Evolutionary conservation across 2,797 vertebrate species (phyloP), one percentile per base, ranked within the genome.

Genomic region (Mallotus villosus): DNA sequence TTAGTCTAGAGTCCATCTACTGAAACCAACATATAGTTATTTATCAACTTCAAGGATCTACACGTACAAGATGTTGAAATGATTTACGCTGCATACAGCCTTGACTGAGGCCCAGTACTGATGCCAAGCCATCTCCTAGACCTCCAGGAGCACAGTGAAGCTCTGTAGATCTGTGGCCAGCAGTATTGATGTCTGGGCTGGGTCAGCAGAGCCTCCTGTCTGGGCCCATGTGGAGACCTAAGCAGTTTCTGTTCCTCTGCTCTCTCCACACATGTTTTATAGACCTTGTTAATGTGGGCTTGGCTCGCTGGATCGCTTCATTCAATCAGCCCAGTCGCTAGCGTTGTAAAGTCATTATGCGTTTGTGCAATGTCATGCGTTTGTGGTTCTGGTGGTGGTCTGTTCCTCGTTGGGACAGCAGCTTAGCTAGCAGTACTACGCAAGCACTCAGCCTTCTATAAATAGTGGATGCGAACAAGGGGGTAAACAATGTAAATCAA

Each of bases 281-380:
- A 82, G 85, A 79, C 83, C 84, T 85, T 82, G 85, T 79, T 88
- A 89, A 88, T 89, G 85, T 83, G 76, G 78, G 84, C 87, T 72
- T 82, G 89, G 86, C 72, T 78, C 82, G 76, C 81, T 69, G 76
- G 82, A 86, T 81, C 78, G 67, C 84, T 84, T 86, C 81, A 89
- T 89, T 89, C 84, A 88, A 89, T 90, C 88, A 89, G 78, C 85
- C 86, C 69, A 78, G 79, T 82, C 82, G 49, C 82, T 76, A 46
- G 82, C 87, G 84, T 84, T 83, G 81, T 89, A 82, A 90, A 90
- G 90, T 87, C 87, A 89, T 91, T 90, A 86, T 78, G 51, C 78
- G 82, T 90, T 90, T 92, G 88, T 91, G 90, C 91, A 85, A 80
- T 80, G 88, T 91, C 90, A 90, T 90, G 88, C 74, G 41, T 84